phyloP scores from a whole-genome alignment of 2,888 invertebrate genomes.

The Argyresthia albistria region DNA sequence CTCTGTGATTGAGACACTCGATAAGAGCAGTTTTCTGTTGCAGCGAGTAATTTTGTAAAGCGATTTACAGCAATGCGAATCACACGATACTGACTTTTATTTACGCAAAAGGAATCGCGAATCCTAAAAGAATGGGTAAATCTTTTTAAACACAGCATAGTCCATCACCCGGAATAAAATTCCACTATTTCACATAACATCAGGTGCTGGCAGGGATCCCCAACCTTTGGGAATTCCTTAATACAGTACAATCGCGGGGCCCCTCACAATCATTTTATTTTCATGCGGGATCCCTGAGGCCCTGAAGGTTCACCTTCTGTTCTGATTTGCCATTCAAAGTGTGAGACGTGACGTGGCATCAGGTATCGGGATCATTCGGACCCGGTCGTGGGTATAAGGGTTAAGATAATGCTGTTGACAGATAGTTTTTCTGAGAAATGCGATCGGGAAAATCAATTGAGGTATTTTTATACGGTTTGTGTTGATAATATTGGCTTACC shows the following conservation, averaged over 20 bases:
- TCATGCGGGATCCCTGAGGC: slow-evolving; percentile 59
- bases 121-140: neutral
- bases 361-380: slow-evolving; percentile 35
- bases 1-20: neutral
- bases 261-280: slow-evolving; percentile 69
- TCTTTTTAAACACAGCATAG: slow-evolving; percentile 12
- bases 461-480: neutral
- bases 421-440: slow-evolving; percentile 25
- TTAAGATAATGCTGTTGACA: slow-evolving; percentile 60
- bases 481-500: neutral
- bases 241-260: slow-evolving; percentile 44
- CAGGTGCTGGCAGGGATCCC: slow-evolving; percentile 42
- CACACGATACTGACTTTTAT: no score
- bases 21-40: neutral
- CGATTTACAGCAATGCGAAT: no score
- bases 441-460: slow-evolving; percentile 41
- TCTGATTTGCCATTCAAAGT: slow-evolving; percentile 65
- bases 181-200: slow-evolving; percentile 45
- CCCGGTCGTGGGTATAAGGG: slow-evolving; percentile 25
- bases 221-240: slow-evolving; percentile 61
- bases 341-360: slow-evolving; percentile 52
- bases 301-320: slow-evolving; percentile 61
- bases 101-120: no score
- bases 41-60: no score
- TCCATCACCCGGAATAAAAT: no score